phyloP scores from a whole-genome alignment of 2,888 invertebrate species.

The Chrysolina haemoptera region DNA sequence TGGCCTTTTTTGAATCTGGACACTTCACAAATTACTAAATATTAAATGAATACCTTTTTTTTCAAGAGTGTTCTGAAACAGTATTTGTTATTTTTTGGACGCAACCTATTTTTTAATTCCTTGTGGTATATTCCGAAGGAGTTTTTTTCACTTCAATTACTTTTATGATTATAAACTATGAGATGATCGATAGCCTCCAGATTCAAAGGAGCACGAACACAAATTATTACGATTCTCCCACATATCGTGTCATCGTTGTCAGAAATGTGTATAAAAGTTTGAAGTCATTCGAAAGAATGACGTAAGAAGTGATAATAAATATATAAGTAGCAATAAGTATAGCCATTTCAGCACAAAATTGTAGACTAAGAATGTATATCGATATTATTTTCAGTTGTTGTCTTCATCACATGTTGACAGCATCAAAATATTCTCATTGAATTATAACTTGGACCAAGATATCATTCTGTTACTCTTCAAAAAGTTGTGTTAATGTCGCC shows the following conservation, averaged over 20 bases:
- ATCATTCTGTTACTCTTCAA: background rate
- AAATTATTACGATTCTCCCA: background rate
- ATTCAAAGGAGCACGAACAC: background rate
- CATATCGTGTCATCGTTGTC: constrained; percentile 5
- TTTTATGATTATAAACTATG: too few relatives aligned
- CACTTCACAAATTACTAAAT: too few relatives aligned
- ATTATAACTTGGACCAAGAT: background rate
- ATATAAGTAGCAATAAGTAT: constrained; percentile 30
- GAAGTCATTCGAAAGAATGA: background rate
- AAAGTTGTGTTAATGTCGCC: background rate
- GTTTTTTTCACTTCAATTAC: too few relatives aligned
- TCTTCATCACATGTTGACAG: background rate
- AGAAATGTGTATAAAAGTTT: background rate
- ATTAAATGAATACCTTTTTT: too few relatives aligned
- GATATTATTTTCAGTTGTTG: background rate
- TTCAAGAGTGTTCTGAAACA: too few relatives aligned
- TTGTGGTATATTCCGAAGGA: too few relatives aligned
- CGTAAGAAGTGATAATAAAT: constrained; percentile 24
- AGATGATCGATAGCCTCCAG: background rate
- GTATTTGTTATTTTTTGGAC: too few relatives aligned
- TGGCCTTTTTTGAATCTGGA: too few relatives aligned
- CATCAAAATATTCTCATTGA: background rate
- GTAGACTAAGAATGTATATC: background rate
- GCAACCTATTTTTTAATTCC: too few relatives aligned
- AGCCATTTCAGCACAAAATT: constrained; percentile 15